phyloP scores from a whole-genome alignment of 2,888 invertebrate genomes.

The Boloria euphrosyne region DNA sequence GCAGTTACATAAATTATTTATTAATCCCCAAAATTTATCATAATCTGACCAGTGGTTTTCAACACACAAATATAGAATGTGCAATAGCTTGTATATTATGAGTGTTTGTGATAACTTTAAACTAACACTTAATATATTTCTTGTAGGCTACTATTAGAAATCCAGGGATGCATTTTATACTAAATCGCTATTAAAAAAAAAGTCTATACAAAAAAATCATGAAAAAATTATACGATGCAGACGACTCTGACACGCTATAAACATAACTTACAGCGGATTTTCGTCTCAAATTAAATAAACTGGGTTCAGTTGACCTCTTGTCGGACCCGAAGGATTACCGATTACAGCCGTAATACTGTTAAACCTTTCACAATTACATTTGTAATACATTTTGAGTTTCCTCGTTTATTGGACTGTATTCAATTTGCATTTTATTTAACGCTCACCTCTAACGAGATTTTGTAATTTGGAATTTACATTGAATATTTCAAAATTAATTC shows the following conservation, averaged over 20 bases:
- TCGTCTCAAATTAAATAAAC: slow-evolving; percentile 40
- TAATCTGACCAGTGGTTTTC: too few relatives aligned
- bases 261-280: slow-evolving; percentile 22
- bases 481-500: background rate
- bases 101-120: too few relatives aligned
- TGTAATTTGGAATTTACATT: background rate
- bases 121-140: too few relatives aligned
- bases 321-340: slow-evolving; percentile 37
- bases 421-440: slow-evolving; percentile 32
- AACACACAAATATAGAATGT: too few relatives aligned
- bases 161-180: too few relatives aligned
- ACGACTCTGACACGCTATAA: slow-evolving; percentile 1
- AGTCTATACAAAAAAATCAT: too few relatives aligned
- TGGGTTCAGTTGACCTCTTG: slow-evolving; percentile 37
- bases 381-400: slow-evolving; percentile 39
- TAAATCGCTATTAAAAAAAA: too few relatives aligned
- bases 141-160: too few relatives aligned
- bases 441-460: slow-evolving; percentile 5
- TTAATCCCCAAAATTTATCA: too few relatives aligned
- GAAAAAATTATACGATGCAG: background rate
- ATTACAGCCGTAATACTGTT: slow-evolving; percentile 40
- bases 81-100: too few relatives aligned
- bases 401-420: slow-evolving; percentile 28
- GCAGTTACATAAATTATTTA: too few relatives aligned
- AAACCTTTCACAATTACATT: slow-evolving; percentile 43